These are phyloP conservation scores for Danaus plexippus DNA, from an alignment of 1,140 invertebrate species.

Conservation along the genomic window DNA sequence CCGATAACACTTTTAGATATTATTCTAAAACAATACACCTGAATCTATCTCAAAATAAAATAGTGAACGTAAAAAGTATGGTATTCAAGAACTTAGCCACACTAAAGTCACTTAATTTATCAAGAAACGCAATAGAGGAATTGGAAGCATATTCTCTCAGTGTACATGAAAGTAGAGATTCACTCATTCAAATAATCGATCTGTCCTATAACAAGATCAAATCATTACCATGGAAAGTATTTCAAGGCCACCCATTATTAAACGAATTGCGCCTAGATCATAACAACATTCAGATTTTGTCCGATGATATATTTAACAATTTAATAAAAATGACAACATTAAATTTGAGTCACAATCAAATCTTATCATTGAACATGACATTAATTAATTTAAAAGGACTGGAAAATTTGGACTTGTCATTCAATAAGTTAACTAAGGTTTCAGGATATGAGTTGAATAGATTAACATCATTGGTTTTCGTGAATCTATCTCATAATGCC, in stretches of 20 bases:
- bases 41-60: slow-evolving; percentile 39
- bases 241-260: slow-evolving; percentile 23
- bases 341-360: slow-evolving; percentile 36
- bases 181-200: slow-evolving; percentile 26
- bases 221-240: slow-evolving; percentile 24
- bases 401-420: slow-evolving; percentile 34
- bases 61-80: slow-evolving; percentile 29
- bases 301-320: slow-evolving; percentile 30
- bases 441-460: slow-evolving; percentile 41
- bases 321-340: slow-evolving; percentile 33
- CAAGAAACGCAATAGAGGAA: slow-evolving; percentile 34
- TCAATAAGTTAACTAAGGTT: slow-evolving; percentile 37
- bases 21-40: slow-evolving; percentile 30
- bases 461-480: slow-evolving; percentile 25
- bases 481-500: slow-evolving; percentile 46
- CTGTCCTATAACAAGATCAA: slow-evolving; percentile 29
- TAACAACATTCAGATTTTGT: slow-evolving; percentile 31
- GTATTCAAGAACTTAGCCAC: slow-evolving; percentile 29
- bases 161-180: slow-evolving; percentile 20
- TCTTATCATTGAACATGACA: slow-evolving; percentile 34
- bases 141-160: slow-evolving; percentile 26
- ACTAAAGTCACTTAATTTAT: slow-evolving; percentile 39
- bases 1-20: slow-evolving; percentile 33
- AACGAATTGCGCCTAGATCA: slow-evolving; percentile 32
- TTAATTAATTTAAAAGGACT: slow-evolving; percentile 39